A percentile compares a stretch with the other conserved stretches of the same genome.
These are phyloP conservation scores for Neodontobutis hainanensis DNA, from an alignment of 2,113 vertebrate genomes.

Conservation along the genomic window DNA sequence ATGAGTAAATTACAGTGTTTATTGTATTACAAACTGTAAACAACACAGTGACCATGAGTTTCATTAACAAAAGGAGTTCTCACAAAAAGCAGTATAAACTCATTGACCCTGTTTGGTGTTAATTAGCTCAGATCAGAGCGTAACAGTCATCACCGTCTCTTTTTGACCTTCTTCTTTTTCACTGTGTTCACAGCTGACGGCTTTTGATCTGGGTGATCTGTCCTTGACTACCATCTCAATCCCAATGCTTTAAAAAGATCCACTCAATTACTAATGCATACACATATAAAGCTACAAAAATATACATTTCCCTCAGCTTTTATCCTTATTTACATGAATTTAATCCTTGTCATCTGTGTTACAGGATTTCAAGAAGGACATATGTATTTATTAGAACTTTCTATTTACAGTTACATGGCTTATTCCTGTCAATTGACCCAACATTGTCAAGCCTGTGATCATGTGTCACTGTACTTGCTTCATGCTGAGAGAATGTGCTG, in stretches of 20 bases:
- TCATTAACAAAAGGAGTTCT: neutral
- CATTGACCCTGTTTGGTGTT: neutral
- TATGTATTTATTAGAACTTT: conserved; percentile 40
- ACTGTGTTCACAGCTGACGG: conserved; percentile 75
- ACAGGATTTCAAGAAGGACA: conserved; percentile 55
- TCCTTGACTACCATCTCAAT: conserved; percentile 64
- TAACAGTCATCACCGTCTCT: conserved; percentile 14
- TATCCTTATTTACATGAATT: conserved; percentile 44
- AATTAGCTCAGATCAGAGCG: neutral
- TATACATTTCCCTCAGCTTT: conserved; percentile 14
- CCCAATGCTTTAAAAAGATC: conserved; percentile 63
- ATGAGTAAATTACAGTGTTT: too few species aligned
- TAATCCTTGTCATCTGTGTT: conserved; percentile 49
- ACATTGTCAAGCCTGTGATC: conserved; percentile 30
- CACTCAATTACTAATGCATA: conserved; percentile 38
- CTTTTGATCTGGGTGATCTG: conserved; percentile 66
- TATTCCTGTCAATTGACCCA: conserved; percentile 47
- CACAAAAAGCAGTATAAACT: neutral
- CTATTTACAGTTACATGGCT: conserved; percentile 12
- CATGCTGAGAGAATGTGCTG: conserved; percentile 60
- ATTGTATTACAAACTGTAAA: too few species aligned
- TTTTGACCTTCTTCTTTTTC: conserved; percentile 62
- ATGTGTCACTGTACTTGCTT: conserved; percentile 46
- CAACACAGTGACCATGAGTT: neutral
- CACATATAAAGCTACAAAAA: conserved; percentile 20